A percentile compares a stretch with the other conserved stretches of the same genome.
These are phyloP conservation scores for Brachyhypopomus occidentalis DNA, from an alignment of 2,113 vertebrate species.

Conservation along the genomic window DNA sequence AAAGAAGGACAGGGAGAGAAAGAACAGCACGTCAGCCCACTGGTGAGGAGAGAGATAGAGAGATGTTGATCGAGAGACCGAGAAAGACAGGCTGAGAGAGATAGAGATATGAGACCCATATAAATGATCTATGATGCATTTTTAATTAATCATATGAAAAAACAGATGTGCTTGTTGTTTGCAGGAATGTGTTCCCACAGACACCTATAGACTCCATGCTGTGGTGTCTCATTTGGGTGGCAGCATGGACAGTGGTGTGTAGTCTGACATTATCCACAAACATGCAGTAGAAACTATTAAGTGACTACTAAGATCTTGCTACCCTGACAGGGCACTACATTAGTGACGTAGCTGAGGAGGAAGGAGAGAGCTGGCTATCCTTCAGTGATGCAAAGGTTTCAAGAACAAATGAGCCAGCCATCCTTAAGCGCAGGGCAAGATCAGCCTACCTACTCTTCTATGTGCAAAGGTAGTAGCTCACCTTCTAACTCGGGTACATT, in stretches of 20 bases:
- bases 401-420: background rate
- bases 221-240: background rate
- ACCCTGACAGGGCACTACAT: background rate
- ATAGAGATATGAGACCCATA: background rate
- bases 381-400: background rate
- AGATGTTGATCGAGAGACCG: no score
- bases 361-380: background rate
- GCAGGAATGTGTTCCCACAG: background rate
- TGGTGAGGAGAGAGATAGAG: slow-evolving; percentile 13
- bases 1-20: background rate
- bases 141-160: background rate
- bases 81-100: background rate
- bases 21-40: background rate
- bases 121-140: background rate
- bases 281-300: background rate
- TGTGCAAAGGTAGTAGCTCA: no score
- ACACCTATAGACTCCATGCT: background rate
- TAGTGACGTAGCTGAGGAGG: background rate
- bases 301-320: background rate
- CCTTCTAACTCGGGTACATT: no score
- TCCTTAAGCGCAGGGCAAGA: background rate
- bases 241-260: background rate
- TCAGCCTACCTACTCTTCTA: no score
- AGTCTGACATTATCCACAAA: background rate
- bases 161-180: background rate